A percentile compares a stretch with the other conserved stretches of the same genome.
Evolutionary conservation across 2,888 invertebrate species (phyloP).

Genomic region (Drosophila glabriapex): DNA sequence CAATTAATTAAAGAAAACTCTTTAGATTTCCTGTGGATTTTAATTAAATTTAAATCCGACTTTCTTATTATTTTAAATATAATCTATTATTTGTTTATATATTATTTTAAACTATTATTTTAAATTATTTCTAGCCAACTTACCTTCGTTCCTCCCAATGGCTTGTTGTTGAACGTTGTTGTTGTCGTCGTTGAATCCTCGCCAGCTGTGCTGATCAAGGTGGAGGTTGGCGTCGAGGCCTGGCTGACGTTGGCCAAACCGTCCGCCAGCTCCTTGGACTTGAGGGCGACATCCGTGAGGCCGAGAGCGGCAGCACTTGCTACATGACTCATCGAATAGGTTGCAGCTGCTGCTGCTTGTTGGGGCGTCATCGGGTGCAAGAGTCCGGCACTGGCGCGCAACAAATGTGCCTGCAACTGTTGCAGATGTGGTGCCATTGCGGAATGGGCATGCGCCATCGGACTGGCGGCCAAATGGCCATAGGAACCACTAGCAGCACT

Average conservation of each 20-base stretch:
- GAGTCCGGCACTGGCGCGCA: conserved; percentile 87
- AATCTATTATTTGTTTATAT: neutral
- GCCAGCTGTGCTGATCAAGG: conserved; percentile 10
- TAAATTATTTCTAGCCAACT: neutral
- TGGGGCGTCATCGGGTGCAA: conserved; percentile 84
- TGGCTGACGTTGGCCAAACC: conserved; percentile 25
- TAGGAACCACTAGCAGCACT: conserved; percentile 96
- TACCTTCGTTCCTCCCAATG: conserved; percentile 1
- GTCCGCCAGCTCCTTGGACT: conserved; percentile 39
- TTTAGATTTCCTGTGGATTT: too few species aligned
- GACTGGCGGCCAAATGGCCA: conserved; percentile 97
- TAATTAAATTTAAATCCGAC: neutral
- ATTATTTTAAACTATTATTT: neutral
- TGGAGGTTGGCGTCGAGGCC: conserved; percentile 42
- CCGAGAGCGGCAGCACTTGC: conserved; percentile 43
- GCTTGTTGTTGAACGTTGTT: conserved; percentile 1
- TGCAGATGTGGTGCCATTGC: conserved; percentile 89
- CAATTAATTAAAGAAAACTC: too few species aligned
- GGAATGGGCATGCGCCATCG: conserved; percentile 88
- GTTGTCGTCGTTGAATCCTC: conserved; percentile 29
- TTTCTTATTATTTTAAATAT: neutral
- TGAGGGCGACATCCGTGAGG: conserved; percentile 43
- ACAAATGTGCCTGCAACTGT: conserved; percentile 92
- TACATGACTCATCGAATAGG: conserved; percentile 82
- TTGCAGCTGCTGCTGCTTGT: conserved; percentile 75